phyloP scores from a whole-genome alignment of 2,113 vertebrate species.

The Collichthys lucidus region DNA sequence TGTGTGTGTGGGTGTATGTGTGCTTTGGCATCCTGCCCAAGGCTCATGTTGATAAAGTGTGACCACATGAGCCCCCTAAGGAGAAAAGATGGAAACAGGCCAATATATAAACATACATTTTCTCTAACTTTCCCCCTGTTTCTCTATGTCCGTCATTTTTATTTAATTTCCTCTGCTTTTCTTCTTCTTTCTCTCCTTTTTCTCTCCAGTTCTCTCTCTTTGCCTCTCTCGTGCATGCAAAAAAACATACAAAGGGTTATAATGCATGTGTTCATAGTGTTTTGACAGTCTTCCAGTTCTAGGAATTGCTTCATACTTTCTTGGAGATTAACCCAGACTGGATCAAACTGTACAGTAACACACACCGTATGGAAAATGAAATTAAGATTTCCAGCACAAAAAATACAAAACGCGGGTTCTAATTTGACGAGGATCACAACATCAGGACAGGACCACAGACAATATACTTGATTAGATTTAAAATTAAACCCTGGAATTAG shows the following conservation, averaged over 20 bases:
- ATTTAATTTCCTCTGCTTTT: slow-evolving; percentile 26
- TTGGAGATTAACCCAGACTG: slow-evolving; percentile 46
- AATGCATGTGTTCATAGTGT: slow-evolving; percentile 56
- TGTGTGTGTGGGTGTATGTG: slow-evolving; percentile 46
- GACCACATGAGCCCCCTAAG: slow-evolving; percentile 54
- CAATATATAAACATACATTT: slow-evolving; percentile 44
- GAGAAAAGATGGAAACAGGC: slow-evolving; percentile 53
- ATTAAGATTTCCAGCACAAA: slow-evolving; percentile 37
- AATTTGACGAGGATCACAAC: slow-evolving; percentile 4
- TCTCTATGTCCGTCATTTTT: slow-evolving; percentile 25
- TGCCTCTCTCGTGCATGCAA: not conserved
- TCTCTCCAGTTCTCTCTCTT: not conserved
- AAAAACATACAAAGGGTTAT: slow-evolving; percentile 34
- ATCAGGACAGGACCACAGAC: not conserved
- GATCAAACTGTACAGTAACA: slow-evolving; percentile 50
- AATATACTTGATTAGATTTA: not conserved
- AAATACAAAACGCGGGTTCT: not conserved
- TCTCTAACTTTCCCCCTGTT: slow-evolving; percentile 2
- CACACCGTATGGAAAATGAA: slow-evolving; percentile 6
- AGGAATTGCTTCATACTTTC: slow-evolving; percentile 63
- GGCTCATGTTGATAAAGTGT: slow-evolving; percentile 78
- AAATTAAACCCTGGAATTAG: not conserved
- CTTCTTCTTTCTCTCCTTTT: not conserved
- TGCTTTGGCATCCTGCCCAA: slow-evolving; percentile 65
- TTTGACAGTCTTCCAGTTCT: slow-evolving; percentile 62